Conservation (phyloP, 2,888 invertebrate species). For the Heteromurus nitidus region DNA sequence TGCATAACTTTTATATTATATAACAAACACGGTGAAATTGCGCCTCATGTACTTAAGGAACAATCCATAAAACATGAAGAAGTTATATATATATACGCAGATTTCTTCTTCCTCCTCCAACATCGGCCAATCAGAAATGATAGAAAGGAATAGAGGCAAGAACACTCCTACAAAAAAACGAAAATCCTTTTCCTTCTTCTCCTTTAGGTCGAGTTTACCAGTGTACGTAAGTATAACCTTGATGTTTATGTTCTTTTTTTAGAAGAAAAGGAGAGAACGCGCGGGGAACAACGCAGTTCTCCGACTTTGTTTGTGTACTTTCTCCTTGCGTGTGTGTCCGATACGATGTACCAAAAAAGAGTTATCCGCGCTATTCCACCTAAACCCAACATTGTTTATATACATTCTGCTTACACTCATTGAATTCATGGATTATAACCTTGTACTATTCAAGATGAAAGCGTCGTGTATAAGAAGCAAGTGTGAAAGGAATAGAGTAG, state of each 20-base stretch:
- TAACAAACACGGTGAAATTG: too few relatives aligned
- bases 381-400: too few relatives aligned
- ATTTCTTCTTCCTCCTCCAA: conserved; percentile 39
- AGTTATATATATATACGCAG: conserved; percentile 20
- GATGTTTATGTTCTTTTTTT: conserved; percentile 27
- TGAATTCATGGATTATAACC: too few relatives aligned
- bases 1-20: too few relatives aligned
- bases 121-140: conserved; percentile 23
- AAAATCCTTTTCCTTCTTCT: too few relatives aligned
- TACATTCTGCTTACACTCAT: too few relatives aligned
- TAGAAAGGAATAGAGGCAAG: neutral
- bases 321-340: conserved; percentile 3
- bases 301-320: conserved; percentile 42
- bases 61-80: conserved; percentile 27
- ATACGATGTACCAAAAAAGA: too few relatives aligned
- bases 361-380: too few relatives aligned
- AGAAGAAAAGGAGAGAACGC: neutral
- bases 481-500: too few relatives aligned
- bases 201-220: neutral
- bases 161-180: neutral
- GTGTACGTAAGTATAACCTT: conserved; percentile 38
- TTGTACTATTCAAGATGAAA: too few relatives aligned
- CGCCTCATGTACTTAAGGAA: neutral
- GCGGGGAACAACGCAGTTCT: conserved; percentile 48
- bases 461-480: too few relatives aligned